Conservation (phyloP, 2,888 invertebrate genomes). For the Liopterus haemorrhoidalis region DNA sequence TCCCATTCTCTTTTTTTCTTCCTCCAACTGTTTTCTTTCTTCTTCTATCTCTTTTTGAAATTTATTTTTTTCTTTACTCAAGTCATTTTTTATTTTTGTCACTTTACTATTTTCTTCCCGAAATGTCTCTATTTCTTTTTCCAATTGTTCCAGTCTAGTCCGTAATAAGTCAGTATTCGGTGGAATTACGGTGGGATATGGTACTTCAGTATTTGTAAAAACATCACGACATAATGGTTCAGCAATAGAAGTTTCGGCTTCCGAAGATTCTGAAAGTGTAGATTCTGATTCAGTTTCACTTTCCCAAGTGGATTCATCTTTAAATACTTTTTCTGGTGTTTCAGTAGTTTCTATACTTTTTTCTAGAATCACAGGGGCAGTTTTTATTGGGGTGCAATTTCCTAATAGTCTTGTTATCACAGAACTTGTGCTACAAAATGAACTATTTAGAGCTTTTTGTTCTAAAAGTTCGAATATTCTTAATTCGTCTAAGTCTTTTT, state of each 20-base stretch:
- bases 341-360: too few relatives aligned
- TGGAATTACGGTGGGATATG: conserved; percentile 3
- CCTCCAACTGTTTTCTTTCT: conserved; percentile 59
- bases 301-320: conserved; percentile 13
- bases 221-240: conserved; percentile 5
- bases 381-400: conserved; percentile 44
- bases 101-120: conserved; percentile 50
- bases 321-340: conserved; percentile 4
- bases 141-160: conserved; percentile 58
- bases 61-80: conserved; percentile 51
- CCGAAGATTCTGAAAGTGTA: neutral
- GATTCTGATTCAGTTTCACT: conserved; percentile 4
- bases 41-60: conserved; percentile 54
- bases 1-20: conserved; percentile 55
- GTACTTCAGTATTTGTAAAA: conserved; percentile 14
- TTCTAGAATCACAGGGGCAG: conserved; percentile 44
- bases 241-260: conserved; percentile 7
- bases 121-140: conserved; percentile 56
- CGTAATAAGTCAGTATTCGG: conserved; percentile 53
- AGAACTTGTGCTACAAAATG: conserved; percentile 65
- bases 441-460: conserved; percentile 65
- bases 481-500: conserved; percentile 45
- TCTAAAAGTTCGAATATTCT: conserved; percentile 74
- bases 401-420: conserved; percentile 53
- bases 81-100: conserved; percentile 46